A percentile compares a stretch with the other conserved stretches of the same genome.
Conservation (phyloP, 35 echinoderm and acorn worm species). For the Lytechinus variegatus region DNA sequence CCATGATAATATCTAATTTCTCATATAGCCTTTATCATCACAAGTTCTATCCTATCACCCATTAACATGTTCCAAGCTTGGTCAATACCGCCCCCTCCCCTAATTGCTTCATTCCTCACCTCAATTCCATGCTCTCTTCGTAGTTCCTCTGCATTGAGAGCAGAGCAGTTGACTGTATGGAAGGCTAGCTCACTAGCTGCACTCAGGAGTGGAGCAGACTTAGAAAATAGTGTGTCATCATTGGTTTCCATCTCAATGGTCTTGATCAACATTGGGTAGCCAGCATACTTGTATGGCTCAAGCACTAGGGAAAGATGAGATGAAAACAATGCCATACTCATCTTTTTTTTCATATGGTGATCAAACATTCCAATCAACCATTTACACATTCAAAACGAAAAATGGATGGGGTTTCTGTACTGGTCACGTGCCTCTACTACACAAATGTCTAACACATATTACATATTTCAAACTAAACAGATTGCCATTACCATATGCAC, state of each 20-base stretch:
- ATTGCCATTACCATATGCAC: too few relatives aligned
- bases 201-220: conserved; percentile 75
- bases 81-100: not conserved
- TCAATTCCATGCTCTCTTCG: conserved; percentile 90
- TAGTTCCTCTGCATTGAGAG: conserved; percentile 88
- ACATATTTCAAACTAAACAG: too few relatives aligned
- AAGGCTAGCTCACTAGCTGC: conserved; percentile 89
- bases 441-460: too few relatives aligned
- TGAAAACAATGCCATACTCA: not conserved
- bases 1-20: too few relatives aligned
- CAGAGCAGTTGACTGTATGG: conserved; percentile 92
- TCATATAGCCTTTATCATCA: too few relatives aligned
- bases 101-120: conserved; percentile 50
- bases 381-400: too few relatives aligned
- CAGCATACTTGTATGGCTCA: conserved; percentile 99
- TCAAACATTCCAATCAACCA: too few relatives aligned
- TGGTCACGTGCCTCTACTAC: too few relatives aligned
- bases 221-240: conserved; percentile 82
- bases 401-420: too few relatives aligned
- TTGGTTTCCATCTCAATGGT: conserved; percentile 94
- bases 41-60: not conserved
- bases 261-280: conserved; percentile 98
- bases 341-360: too few relatives aligned
- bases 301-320: conserved; percentile 58
- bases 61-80: not conserved